Base-by-base conservation (phyloP, 2,888 invertebrate genomes). In the Poecilus cupreus region DNA sequence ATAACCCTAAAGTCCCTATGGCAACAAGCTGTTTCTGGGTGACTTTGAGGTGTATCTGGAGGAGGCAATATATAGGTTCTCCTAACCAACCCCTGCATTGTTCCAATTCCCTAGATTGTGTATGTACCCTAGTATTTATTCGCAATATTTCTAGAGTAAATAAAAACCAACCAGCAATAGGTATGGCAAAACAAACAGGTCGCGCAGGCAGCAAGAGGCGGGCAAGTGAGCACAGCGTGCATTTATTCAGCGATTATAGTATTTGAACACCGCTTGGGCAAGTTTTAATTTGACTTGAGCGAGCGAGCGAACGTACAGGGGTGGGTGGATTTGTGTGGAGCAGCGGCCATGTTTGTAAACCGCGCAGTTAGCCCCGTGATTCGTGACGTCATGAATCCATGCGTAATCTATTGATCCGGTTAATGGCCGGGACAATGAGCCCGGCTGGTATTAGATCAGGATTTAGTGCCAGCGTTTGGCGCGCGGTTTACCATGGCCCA, bases 331-430 rank as follows among this genome's bases (percentile, higher is more conserved):
- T 75, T 75, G 51, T 68, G 37, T 16, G 3, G 4, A 37, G 20
- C 46, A 18, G 49, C 51, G 18, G 75, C 75, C 75, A 75, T 75
- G 75, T 75, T 75, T 75, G 75, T 75, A 75, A 75, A 75, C 51
- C 75, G 51, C 74, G 57, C 74, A 72, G 75, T 74, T 80, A 60
- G 72, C 24, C 16, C 26, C 37, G 81, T 81, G 81, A 81, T 81
- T 81, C 75, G 82, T 84, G 84, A 83, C 84, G 83, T 83, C 83
- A 83, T 81, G 80, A 80, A 82, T 79, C 81, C 79, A 82, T 83
- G 82, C 78, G 81, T 82, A 83, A 83, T 83, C 83, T 84, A 84
- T 84, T 82, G 84, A 84, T 84, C 84, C 83, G 83, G 37, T 77
- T 84, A 84, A 84, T 83, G 82, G 83, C 82, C 76, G 82, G 83